Base-by-base conservation (phyloP, 2,888 invertebrate species). In the Dryobota labecula region DNA sequence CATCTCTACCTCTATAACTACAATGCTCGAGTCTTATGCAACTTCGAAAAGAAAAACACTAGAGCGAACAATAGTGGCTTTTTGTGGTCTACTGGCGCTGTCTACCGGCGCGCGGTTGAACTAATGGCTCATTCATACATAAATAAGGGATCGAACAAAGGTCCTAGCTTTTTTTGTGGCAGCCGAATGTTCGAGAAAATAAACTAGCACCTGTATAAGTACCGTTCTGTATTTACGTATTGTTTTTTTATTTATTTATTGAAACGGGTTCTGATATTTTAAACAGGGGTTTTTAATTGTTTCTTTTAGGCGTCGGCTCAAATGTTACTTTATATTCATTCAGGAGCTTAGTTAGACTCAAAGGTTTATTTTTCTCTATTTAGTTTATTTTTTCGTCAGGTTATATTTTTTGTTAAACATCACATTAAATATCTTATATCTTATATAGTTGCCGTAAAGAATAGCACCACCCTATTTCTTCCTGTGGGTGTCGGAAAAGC, bases 91-190 rank as follows among this genome's bases (percentile, higher is more conserved):
- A 75, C 63, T 72, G 64, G 82, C 71, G 79, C 65, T 70, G 81
- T 74, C 80, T 81, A 69, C 65, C 78, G 73, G 75, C 80, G 45
- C 73, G 66, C 60, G 72, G 78, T 79, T 80, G 74, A 87, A 86
- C 83, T 85, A 86, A 86, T 87, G 84, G 86, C 80, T 80, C 83
- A 80, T 79, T 84, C 78, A 70, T 83, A 87, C 85, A 85, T 87
- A 85, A 86, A 87, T 86, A 87, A 82, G 82, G 33, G 36, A 80
- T 82, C 73, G 85, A 83, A 86, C 87, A 86, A 86, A 86, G 81
- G 74, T 80, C 45, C 60, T 54, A 65, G 53, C 53, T 70, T 77
- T 83, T 36, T 78, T 70, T 75, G 67, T 82, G 72, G 65, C 20
- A 49, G 27, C 57, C 43, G 70, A 83, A 84, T 70, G 82, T 60